These are phyloP conservation scores for Neogale vison DNA, from an alignment of 2,113 vertebrate species.

Conservation along the genomic window DNA sequence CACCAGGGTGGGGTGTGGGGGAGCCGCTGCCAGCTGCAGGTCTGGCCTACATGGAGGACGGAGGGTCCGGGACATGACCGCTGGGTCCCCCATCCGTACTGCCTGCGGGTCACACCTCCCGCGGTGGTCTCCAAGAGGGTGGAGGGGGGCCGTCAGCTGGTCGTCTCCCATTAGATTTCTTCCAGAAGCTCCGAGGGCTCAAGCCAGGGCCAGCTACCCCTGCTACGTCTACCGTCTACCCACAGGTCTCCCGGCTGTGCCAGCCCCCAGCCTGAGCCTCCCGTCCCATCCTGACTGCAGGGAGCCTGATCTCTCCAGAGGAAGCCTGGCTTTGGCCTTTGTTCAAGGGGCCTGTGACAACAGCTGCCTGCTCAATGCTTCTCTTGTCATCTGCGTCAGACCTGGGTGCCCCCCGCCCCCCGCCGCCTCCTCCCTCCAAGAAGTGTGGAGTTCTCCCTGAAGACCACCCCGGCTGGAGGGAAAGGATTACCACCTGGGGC, in stretches of 20 bases:
- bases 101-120: not conserved
- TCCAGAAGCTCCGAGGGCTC: not conserved
- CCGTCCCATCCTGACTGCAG: not conserved
- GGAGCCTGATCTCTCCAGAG: not conserved
- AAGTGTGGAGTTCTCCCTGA: not conserved
- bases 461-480: not conserved
- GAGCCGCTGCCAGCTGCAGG: not conserved
- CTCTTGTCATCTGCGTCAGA: not conserved
- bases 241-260: not conserved
- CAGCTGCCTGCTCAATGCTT: not conserved
- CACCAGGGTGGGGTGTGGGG: not conserved
- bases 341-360: not conserved
- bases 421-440: not conserved
- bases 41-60: rapidly evolving
- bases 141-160: not conserved
- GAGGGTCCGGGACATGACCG: not conserved
- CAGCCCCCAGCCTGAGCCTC: not conserved
- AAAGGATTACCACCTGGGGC: not conserved
- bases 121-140: not conserved
- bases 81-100: not conserved
- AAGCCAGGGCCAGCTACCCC: not conserved
- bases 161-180: not conserved
- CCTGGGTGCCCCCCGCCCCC: not conserved
- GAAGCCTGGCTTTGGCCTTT: constrained; percentile 1
- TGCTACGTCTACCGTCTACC: not conserved